Evolutionary conservation across 2,797 vertebrate species (phyloP), one percentile per base, ranked within the genome.

Genomic region (Uromys caudimaculatus): DNA sequence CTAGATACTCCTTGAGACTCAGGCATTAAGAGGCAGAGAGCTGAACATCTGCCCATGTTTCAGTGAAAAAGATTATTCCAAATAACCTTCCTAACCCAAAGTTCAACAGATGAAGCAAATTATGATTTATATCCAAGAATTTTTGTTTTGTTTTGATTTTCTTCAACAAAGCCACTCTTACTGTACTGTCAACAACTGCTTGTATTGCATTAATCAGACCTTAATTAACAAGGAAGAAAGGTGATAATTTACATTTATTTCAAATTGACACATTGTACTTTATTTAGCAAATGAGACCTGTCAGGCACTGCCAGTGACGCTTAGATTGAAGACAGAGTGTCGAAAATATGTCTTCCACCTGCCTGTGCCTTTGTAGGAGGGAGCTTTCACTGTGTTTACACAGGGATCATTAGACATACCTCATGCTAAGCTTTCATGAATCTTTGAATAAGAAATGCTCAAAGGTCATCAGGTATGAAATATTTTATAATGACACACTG

Each of bases 201-300:
- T 89, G 89, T 94, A 98, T 93, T 98, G 73, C 93, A 97, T 98
- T 98, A 98, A 97, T 98, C 98, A 98, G 97, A 97, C 89, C 95
- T 98, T 98, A 98, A 98, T 98, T 98, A 98, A 97, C 96, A 97
- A 92, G 90, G 84, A 97, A 97, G 97, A 98, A 98, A 98, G 98
- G 97, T 98, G 97, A 99, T 98, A 98, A 99, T 99, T 99, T 99
- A 98, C 96, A 98, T 99, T 98, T 98, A 98, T 98, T 98, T 99
- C 97, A 98, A 92, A 98, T 98, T 98, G 98, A 98, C 98, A 98
- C 95, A 97, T 98, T 98, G 95, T 98, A 97, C 96, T 98, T 98
- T 98, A 98, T 94, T 98, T 97, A 95, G 97, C 96, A 98, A 98
- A 99, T 98, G 98, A 98, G 95, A 97, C 84, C 98, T 98, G 98